These are phyloP conservation scores for Oreochromis grahami DNA, from an alignment of 2,797 vertebrate species.

Conservation along the genomic window DNA sequence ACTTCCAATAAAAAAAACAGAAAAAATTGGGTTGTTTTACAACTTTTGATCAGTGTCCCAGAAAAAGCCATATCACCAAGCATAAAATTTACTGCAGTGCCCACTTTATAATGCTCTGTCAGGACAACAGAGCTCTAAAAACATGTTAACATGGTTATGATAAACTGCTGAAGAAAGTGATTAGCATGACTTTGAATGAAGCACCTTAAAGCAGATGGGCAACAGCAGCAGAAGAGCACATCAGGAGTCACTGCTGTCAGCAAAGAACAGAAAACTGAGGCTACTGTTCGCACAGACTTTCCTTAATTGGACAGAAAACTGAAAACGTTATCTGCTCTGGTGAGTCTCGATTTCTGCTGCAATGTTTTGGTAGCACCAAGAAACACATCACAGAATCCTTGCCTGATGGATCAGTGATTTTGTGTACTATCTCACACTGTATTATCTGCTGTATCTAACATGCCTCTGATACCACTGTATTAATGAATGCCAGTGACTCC, in stretches of 20 bases:
- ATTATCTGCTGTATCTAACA: neutral
- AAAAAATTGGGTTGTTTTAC: neutral
- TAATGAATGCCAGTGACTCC: slow-evolving; percentile 15
- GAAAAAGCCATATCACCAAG: neutral
- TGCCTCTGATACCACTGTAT: neutral
- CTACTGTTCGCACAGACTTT: neutral
- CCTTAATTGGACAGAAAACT: neutral
- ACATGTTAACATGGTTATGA: neutral
- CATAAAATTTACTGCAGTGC: neutral
- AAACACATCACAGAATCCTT: neutral
- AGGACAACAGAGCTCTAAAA: neutral
- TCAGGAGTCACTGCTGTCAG: neutral
- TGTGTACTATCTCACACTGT: neutral
- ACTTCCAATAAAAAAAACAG: neutral
- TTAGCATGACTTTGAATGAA: neutral
- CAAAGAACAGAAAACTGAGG: neutral
- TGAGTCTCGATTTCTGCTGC: neutral
- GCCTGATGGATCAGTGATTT: neutral
- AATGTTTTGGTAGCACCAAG: neutral
- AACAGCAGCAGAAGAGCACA: neutral
- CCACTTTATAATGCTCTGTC: neutral
- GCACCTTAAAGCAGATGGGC: neutral
- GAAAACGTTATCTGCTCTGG: neutral
- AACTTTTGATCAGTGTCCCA: neutral
- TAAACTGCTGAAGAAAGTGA: neutral